These are phyloP conservation scores for Antheraea yamamai DNA, from an alignment of 2,888 invertebrate species.

Conservation along the genomic window DNA sequence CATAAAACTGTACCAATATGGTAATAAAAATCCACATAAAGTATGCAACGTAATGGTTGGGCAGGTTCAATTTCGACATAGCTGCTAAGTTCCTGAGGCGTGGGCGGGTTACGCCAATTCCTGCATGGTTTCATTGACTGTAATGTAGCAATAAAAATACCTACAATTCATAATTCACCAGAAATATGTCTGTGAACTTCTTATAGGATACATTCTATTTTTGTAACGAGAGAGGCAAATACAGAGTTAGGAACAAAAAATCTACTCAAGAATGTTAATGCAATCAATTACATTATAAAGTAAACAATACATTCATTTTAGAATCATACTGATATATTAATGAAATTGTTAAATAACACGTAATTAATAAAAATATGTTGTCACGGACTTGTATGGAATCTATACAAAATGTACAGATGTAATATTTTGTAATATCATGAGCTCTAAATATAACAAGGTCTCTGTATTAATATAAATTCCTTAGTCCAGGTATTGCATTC, in stretches of 20 bases:
- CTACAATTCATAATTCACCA: neutral
- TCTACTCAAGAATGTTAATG: neutral
- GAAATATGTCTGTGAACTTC: neutral
- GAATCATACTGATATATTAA: neutral
- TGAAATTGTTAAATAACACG: neutral
- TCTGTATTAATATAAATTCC: conserved; percentile 11
- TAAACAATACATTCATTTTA: neutral
- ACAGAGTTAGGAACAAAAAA: neutral
- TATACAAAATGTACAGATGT: neutral
- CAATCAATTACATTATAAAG: neutral
- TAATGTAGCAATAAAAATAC: neutral
- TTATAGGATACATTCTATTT: neutral
- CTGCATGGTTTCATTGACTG: conserved; percentile 14
- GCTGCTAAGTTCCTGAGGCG: conserved; percentile 14
- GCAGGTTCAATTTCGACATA: conserved; percentile 16
- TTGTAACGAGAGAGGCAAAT: neutral
- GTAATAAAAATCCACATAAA: neutral
- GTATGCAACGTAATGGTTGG: neutral
- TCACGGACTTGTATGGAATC: neutral
- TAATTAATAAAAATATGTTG: neutral
- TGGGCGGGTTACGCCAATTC: conserved; percentile 19
- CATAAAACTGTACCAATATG: neutral
- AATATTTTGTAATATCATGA: neutral
- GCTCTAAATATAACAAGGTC: neutral
- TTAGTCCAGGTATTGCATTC: conserved; percentile 13